Conservation (phyloP, 2,113 vertebrate species). For the Hyaena hyaena region DNA sequence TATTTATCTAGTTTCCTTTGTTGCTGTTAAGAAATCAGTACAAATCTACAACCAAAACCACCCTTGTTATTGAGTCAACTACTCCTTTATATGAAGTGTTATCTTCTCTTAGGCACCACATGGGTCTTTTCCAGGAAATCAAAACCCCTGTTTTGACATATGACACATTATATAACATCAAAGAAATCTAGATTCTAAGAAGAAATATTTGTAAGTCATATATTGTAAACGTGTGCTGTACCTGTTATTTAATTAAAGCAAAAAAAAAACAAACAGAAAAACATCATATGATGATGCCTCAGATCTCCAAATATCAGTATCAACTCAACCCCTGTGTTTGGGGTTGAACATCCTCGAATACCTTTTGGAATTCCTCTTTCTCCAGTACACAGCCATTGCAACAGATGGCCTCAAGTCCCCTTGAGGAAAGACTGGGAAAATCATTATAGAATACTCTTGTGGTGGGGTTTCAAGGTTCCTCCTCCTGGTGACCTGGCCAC, state of each 20-base stretch:
- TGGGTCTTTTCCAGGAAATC: neutral
- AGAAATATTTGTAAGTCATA: neutral
- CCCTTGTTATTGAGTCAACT: neutral
- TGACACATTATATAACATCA: neutral
- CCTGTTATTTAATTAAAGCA: neutral
- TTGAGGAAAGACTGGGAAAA: neutral
- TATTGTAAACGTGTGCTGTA: neutral
- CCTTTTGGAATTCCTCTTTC: neutral
- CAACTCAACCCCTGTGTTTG: neutral
- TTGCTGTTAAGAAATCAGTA: neutral
- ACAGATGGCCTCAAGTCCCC: neutral
- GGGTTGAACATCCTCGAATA: too few relatives aligned
- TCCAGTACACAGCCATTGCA: neutral
- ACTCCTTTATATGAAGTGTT: neutral
- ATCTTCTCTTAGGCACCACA: neutral
- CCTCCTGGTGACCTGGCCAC: neutral
- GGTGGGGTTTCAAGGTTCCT: neutral
- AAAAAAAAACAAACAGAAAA: neutral
- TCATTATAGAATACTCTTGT: neutral
- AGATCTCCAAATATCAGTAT: neutral
- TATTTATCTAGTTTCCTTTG: neutral
- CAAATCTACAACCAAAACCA: neutral
- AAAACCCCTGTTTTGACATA: neutral
- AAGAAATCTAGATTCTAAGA: neutral
- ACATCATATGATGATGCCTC: neutral